Percentiles rank a stretch among this genome's conserved stretches.
Evolutionary conservation across 2,888 invertebrate species (phyloP).

Genomic region (Microchrysa polita): DNA sequence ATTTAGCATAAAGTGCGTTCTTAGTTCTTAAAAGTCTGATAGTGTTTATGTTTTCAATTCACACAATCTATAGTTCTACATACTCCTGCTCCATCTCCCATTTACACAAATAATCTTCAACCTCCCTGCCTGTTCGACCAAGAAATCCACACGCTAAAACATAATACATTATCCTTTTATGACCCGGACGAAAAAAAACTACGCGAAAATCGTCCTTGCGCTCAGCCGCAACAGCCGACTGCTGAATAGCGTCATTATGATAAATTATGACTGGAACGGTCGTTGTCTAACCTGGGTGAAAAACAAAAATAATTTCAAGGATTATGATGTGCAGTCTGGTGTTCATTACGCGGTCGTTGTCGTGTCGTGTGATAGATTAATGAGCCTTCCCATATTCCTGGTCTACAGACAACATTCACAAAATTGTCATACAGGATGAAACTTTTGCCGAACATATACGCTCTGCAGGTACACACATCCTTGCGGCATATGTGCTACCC

Average conservation of each 20-base stretch:
- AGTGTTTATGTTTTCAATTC: no score
- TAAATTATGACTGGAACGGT: slow-evolving; percentile 43
- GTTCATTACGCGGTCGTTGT: slow-evolving; percentile 37
- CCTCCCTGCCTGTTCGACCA: no score
- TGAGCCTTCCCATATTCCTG: slow-evolving; percentile 22
- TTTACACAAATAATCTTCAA: no score
- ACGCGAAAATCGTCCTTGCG: slow-evolving; percentile 42
- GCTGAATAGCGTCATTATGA: slow-evolving; percentile 41
- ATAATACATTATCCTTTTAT: slow-evolving; percentile 35
- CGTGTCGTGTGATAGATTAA: slow-evolving; percentile 40
- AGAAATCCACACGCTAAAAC: slow-evolving; percentile 28
- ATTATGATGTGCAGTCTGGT: slow-evolving; percentile 46
- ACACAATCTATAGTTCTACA: no score
- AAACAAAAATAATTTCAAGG: no score
- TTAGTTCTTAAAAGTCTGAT: no score
- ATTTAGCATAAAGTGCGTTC: no score
- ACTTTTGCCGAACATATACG: slow-evolving; percentile 15
- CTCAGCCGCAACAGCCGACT: no score
- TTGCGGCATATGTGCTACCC: neutral
- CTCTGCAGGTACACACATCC: neutral
- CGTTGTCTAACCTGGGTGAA: slow-evolving; percentile 23
- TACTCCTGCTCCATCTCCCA: no score
- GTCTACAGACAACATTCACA: slow-evolving; percentile 12
- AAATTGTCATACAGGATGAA: neutral
- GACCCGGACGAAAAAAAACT: slow-evolving; percentile 30